Percentiles rank a stretch among this genome's conserved stretches.
Conservation (phyloP, 2,797 vertebrate species). For the Enteromius treurensis region DNA sequence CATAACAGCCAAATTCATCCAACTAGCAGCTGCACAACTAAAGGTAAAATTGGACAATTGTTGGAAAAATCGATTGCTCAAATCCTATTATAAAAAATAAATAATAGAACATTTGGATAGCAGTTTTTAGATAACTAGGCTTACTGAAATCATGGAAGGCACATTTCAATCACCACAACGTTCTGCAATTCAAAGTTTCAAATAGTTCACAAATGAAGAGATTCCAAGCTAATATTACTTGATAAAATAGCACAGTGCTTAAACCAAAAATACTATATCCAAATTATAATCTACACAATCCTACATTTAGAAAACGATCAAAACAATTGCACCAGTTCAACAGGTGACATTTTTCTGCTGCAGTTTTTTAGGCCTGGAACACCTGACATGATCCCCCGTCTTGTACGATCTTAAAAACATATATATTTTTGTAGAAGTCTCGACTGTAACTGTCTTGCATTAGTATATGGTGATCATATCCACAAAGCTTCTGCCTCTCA, state of each 20-base stretch:
- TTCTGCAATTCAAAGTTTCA: background rate
- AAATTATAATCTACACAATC: conserved; percentile 3
- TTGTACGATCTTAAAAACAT: background rate
- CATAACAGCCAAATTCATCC: background rate
- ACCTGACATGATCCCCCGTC: background rate
- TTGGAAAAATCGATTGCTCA: background rate
- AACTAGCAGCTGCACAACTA: background rate
- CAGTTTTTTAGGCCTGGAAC: background rate
- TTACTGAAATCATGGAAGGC: background rate
- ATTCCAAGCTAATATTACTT: background rate
- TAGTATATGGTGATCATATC: background rate
- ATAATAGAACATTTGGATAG: background rate
- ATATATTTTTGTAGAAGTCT: background rate
- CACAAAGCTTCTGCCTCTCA: conserved; percentile 1
- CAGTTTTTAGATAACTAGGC: background rate
- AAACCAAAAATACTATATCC: background rate
- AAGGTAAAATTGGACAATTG: background rate
- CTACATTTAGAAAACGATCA: background rate
- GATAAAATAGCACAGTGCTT: conserved; percentile 1
- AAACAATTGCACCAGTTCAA: conserved; percentile 22
- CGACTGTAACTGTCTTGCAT: background rate
- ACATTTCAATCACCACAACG: background rate
- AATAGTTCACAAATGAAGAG: background rate
- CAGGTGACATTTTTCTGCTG: background rate
- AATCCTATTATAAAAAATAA: background rate